Conservation (phyloP, 2,113 vertebrate species). For the Cepphus grylle region DNA sequence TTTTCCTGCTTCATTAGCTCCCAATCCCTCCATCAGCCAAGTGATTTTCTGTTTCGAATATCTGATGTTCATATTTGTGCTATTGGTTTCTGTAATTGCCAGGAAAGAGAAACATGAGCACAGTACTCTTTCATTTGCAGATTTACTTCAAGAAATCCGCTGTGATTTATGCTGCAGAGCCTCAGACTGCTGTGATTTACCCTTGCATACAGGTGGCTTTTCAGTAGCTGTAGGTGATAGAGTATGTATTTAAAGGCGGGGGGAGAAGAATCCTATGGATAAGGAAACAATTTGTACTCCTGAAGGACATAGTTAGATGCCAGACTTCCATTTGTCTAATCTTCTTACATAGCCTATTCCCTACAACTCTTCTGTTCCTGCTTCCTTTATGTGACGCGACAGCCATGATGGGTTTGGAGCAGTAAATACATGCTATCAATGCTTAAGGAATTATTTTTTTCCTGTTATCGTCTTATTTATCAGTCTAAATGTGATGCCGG, state of each 20-base stretch:
- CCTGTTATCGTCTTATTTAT: conserved; percentile 55
- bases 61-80: not conserved
- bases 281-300: not conserved
- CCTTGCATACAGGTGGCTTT: conserved; percentile 11
- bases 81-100: conserved; percentile 12
- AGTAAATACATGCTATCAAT: conserved; percentile 47
- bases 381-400: conserved; percentile 59
- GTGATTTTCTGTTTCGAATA: conserved; percentile 45
- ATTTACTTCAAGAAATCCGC: conserved; percentile 42
- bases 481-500: conserved; percentile 47
- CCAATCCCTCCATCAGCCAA: not conserved
- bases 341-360: conserved; percentile 41
- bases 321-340: conserved; percentile 45
- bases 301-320: conserved; percentile 12
- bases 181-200: not conserved
- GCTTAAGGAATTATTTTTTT: conserved; percentile 52
- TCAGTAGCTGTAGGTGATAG: conserved; percentile 13
- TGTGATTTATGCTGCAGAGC: conserved; percentile 1
- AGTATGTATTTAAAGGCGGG: not conserved
- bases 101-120: conserved; percentile 11
- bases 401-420: conserved; percentile 44
- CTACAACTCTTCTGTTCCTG: conserved; percentile 30
- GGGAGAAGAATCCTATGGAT: not conserved
- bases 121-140: conserved; percentile 25
- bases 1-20: conserved; percentile 33